Evolutionary conservation across 2,888 invertebrate species (phyloP), one percentile per base, ranked within the genome.

Genomic region (Petrolisthes manimaculis): DNA sequence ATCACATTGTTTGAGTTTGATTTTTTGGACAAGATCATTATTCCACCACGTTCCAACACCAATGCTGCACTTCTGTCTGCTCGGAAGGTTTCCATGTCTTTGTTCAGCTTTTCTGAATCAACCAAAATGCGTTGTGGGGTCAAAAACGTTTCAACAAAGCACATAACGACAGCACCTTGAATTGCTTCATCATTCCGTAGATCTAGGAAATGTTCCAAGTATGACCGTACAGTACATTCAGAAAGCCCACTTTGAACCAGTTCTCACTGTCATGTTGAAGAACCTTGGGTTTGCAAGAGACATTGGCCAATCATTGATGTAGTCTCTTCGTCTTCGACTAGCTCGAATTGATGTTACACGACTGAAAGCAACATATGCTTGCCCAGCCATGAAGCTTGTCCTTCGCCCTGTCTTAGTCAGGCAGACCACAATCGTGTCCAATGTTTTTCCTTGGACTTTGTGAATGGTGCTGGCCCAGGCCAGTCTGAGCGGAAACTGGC

Each of bases 361-460:
- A 61, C 61, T 61, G 61, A 61, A 61, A 14, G 61, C 61, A 6
- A 61, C 61, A 14, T 61, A 61, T 9, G 61, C 61, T 61, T 14
- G 79, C 12, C 79, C 79, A 9, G 79, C 37, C 79, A 79, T 79
- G 53, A 79, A 79, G 6, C 18, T 51, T 6, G 18, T 9, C 37
- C 79, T 51, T 79, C 37, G n/a, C n/a, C n/a, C n/a, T n/a, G n/a
- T n/a, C n/a, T n/a, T n/a, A n/a, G n/a, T 51, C 14, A 79, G 12
- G 51, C 51, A 79, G 8, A 79, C 79, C 12, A 79, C 79, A 79
- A 37, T 79, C 37, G 12, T 24, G 53, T 79, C 79, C 37, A 79
- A 6, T 9, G 79, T 79, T n/a, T 79, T 79, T 79, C 79, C 79
- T 79, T 79, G 79, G 51, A 79, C 79, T 37, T 79, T 79, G 51